A percentile compares a stretch with the other conserved stretches of the same genome.
phyloP scores from a whole-genome alignment of 2,797 vertebrate genomes.

The Pteronotus mesoamericanus region DNA sequence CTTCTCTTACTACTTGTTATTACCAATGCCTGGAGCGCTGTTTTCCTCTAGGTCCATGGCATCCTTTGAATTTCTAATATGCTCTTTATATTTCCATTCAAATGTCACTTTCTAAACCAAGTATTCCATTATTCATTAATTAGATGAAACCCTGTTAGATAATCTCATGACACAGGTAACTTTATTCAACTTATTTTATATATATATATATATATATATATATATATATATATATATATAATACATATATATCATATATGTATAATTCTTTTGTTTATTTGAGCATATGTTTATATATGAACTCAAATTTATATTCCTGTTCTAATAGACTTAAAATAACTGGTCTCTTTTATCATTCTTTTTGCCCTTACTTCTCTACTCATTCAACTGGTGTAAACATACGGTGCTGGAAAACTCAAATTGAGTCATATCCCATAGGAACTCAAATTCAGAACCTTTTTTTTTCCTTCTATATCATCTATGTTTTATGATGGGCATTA shows the following conservation, averaged over 20 bases:
- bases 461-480: background rate
- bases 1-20: background rate
- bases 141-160: background rate
- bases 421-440: slow-evolving; percentile 33
- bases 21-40: background rate
- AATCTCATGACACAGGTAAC: background rate
- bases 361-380: background rate
- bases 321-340: slow-evolving; percentile 44
- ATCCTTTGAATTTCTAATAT: background rate
- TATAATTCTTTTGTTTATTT: background rate
- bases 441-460: background rate
- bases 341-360: background rate
- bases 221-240: background rate
- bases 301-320: background rate
- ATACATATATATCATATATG: background rate
- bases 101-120: background rate
- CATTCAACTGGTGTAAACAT: background rate
- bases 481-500: slow-evolving; percentile 31
- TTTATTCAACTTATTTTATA: background rate
- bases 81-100: background rate
- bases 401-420: slow-evolving; percentile 26
- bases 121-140: background rate
- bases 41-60: background rate
- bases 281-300: background rate
- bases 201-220: background rate